A percentile compares a stretch with the other conserved stretches of the same genome.
phyloP scores from a whole-genome alignment of 2,888 invertebrate species.

The Dolichomitus sp. region DNA sequence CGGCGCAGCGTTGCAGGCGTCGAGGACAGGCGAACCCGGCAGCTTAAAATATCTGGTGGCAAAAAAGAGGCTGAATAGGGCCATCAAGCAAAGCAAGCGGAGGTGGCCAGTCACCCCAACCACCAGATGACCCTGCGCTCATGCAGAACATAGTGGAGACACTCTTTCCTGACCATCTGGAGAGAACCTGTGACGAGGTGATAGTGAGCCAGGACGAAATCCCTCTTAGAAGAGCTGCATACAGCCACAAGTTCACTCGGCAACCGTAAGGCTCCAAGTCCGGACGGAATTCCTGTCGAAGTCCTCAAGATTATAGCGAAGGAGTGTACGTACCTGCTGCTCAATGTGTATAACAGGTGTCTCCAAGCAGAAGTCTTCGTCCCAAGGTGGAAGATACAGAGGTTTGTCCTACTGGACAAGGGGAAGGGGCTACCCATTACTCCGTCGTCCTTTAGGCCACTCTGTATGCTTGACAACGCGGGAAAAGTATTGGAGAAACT shows the following conservation, averaged over 20 bases:
- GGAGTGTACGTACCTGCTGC: neutral
- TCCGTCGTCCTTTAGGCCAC: conserved; percentile 41
- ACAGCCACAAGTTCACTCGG: neutral
- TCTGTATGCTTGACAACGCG: conserved; percentile 41
- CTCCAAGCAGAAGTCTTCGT: neutral
- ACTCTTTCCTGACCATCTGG: conserved; percentile 56
- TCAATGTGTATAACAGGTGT: neutral
- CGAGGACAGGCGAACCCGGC: too few relatives aligned
- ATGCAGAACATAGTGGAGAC: conserved; percentile 51
- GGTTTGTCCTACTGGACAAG: neutral
- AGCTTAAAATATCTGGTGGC: too few relatives aligned
- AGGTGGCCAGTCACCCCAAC: neutral
- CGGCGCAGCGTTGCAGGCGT: too few relatives aligned
- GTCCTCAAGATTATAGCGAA: neutral
- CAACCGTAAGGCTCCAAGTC: too few relatives aligned
- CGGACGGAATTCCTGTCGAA: neutral
- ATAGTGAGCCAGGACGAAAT: neutral
- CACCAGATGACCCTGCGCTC: neutral
- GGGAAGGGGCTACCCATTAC: neutral
- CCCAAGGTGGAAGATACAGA: neutral
- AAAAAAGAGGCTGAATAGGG: too few relatives aligned
- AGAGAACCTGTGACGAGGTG: neutral
- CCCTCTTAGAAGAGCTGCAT: conserved; percentile 16
- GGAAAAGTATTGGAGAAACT: conserved; percentile 62
- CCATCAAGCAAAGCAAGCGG: neutral